These are phyloP conservation scores for Papio anubis DNA, from an alignment of 2,113 vertebrate genomes.

Conservation along the genomic window DNA sequence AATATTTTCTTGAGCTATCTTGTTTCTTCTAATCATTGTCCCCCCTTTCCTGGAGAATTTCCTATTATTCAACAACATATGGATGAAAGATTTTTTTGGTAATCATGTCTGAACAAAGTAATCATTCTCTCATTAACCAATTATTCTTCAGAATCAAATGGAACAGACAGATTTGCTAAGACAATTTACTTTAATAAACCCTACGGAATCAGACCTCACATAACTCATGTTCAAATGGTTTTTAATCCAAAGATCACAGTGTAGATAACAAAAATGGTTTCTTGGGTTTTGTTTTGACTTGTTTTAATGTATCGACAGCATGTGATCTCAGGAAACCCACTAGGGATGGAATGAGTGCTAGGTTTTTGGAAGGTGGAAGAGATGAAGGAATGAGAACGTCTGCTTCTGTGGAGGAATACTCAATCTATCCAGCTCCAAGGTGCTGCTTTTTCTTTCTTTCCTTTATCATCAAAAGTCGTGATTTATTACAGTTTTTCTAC, in stretches of 20 bases:
- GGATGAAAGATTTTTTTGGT: constrained; percentile 85
- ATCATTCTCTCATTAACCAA: constrained; percentile 88
- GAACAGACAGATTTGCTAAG: constrained; percentile 83
- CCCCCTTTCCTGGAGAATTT: constrained; percentile 84
- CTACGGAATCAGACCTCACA: constrained; percentile 77
- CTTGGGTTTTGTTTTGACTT: constrained; percentile 65
- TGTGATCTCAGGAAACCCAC: constrained; percentile 77
- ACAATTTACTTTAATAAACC: constrained; percentile 85
- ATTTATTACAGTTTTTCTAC: not conserved
- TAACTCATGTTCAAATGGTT: constrained; percentile 65
- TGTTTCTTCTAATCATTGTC: constrained; percentile 88
- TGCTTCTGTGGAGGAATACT: not conserved
- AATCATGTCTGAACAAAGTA: constrained; percentile 88
- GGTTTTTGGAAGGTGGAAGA: constrained; percentile 36
- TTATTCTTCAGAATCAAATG: constrained; percentile 85
- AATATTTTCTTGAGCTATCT: constrained; percentile 86
- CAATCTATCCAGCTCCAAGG: not conserved
- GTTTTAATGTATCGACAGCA: constrained; percentile 66
- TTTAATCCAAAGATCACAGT: constrained; percentile 78
- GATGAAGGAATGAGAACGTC: constrained; percentile 43
- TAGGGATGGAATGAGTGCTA: constrained; percentile 59
- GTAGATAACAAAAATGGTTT: constrained; percentile 64
- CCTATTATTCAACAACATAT: constrained; percentile 86
- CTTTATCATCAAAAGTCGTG: not conserved
- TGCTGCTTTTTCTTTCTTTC: not conserved